Evolutionary conservation across 2,113 vertebrate species (phyloP).

Genomic region (Poecilia latipinna): DNA sequence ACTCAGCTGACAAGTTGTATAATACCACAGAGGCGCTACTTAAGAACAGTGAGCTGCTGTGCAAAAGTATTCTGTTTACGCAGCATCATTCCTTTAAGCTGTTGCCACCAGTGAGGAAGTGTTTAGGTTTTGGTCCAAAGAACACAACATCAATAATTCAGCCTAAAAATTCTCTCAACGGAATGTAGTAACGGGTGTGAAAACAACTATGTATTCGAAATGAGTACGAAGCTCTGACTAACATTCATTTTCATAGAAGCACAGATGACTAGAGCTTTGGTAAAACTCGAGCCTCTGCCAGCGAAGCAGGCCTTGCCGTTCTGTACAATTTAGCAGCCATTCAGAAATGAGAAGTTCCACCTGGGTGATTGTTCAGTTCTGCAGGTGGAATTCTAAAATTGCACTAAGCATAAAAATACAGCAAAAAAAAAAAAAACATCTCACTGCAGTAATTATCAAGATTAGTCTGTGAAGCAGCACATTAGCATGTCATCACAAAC

Average conservation of each 20-base stretch:
- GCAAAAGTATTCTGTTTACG: constrained; percentile 30
- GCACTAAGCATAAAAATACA: not conserved
- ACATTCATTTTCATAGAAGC: not conserved
- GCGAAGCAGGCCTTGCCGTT: not conserved
- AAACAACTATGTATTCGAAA: constrained; percentile 21
- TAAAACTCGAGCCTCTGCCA: not conserved
- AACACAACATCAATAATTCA: constrained; percentile 53
- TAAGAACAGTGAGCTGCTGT: constrained; percentile 22
- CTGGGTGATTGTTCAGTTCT: too few relatives aligned
- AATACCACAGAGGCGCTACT: constrained; percentile 43
- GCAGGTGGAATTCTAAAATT: not conserved
- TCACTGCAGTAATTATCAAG: not conserved
- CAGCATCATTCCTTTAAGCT: constrained; percentile 17
- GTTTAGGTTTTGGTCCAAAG: constrained; percentile 41
- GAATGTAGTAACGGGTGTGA: constrained; percentile 4
- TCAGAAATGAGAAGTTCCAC: not conserved
- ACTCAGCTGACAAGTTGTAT: constrained; percentile 38
- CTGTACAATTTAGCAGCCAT: not conserved
- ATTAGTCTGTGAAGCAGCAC: not conserved
- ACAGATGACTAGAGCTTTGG: not conserved
- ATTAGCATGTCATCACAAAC: not conserved
- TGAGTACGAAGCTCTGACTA: not conserved
- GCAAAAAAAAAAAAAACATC: too few relatives aligned
- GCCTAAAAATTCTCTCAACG: constrained; percentile 7
- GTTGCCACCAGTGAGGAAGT: constrained; percentile 34